phyloP scores from a whole-genome alignment of 2,888 invertebrate species.

The Dryobota labecula region DNA sequence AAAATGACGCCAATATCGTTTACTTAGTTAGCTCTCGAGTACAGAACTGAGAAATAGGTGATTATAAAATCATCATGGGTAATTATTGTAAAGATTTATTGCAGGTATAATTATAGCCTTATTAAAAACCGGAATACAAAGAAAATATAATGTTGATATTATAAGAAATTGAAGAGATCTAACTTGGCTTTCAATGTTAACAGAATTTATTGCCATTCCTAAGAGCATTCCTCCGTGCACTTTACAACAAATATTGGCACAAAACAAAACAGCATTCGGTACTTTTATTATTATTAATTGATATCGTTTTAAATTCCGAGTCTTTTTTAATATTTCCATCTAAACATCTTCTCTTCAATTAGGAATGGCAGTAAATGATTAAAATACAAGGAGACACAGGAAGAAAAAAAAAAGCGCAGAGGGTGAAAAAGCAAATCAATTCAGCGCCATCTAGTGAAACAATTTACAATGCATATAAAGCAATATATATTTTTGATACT shows the following conservation, averaged over 20 bases:
- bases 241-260: slow-evolving; percentile 70
- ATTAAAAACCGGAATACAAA: slow-evolving; percentile 41
- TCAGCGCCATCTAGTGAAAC: slow-evolving; percentile 61
- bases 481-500: slow-evolving; percentile 57
- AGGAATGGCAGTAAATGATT: slow-evolving; percentile 57
- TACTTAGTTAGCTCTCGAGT: slow-evolving; percentile 19
- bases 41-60: slow-evolving; percentile 1
- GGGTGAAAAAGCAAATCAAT: slow-evolving; percentile 41
- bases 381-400: background rate
- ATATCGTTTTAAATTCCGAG: slow-evolving; percentile 29
- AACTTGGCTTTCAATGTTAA: slow-evolving; percentile 16
- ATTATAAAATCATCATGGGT: slow-evolving; percentile 26
- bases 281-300: slow-evolving; percentile 43
- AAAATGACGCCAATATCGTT: slow-evolving; percentile 58
- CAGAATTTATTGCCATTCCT: slow-evolving; percentile 58
- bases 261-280: slow-evolving; percentile 68
- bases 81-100: slow-evolving; percentile 45
- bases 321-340: slow-evolving; percentile 38
- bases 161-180: slow-evolving; percentile 25
- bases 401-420: slow-evolving; percentile 11
- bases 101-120: slow-evolving; percentile 42
- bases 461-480: slow-evolving; percentile 52
- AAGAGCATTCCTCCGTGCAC: slow-evolving; percentile 43
- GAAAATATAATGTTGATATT: slow-evolving; percentile 26
- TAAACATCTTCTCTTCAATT: slow-evolving; percentile 29